A percentile compares a stretch with the other conserved stretches of the same genome.
phyloP scores from a whole-genome alignment of 2,797 vertebrate genomes.

The Siniperca obscura region DNA sequence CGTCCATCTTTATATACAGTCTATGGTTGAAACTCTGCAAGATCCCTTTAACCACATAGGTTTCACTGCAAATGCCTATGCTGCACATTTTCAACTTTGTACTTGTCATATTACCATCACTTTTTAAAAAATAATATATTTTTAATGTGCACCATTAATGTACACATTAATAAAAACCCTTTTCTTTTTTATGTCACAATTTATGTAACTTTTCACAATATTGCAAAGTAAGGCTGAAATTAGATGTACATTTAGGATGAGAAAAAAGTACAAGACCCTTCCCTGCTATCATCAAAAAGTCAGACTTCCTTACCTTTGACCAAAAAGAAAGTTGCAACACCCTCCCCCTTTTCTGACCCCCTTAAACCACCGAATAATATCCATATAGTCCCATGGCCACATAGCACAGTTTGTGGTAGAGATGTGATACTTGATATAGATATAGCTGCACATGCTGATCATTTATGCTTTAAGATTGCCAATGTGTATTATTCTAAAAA shows the following conservation, averaged over 20 bases:
- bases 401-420: not conserved
- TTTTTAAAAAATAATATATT: not conserved
- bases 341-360: not conserved
- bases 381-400: too few relatives aligned
- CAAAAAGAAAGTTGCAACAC: not conserved
- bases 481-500: not conserved
- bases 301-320: too few relatives aligned
- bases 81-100: not conserved
- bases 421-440: not conserved
- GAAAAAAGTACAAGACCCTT: not conserved
- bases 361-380: not conserved
- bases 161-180: not conserved
- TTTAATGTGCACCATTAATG: not conserved
- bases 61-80: not conserved
- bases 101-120: not conserved
- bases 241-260: not conserved
- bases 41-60: not conserved
- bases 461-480: not conserved
- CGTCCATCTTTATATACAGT: too few relatives aligned
- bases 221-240: not conserved
- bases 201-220: not conserved
- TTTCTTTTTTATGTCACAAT: not conserved
- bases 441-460: not conserved
- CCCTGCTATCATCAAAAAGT: not conserved
- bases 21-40: not conserved